Percentiles rank a stretch among this genome's conserved stretches.
Conservation (phyloP, 2,113 vertebrate species). For the Ictalurus punctatus region DNA sequence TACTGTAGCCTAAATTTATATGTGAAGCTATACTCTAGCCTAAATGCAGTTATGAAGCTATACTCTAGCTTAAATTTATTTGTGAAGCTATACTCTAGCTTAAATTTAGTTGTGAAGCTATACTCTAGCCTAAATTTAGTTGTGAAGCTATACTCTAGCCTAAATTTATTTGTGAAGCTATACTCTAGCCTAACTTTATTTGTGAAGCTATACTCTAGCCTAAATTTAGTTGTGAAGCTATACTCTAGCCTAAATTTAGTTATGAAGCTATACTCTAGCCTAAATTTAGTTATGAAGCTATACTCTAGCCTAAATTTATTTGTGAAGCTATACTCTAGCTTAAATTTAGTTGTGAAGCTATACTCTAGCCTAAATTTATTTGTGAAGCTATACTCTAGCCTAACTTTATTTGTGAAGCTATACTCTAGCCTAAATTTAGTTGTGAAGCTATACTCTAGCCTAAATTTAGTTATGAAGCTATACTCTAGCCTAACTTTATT, state of each 20-base stretch:
- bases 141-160: neutral
- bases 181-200: neutral
- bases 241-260: neutral
- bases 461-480: neutral
- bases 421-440: neutral
- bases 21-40: neutral
- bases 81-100: neutral
- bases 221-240: neutral
- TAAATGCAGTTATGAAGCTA: neutral
- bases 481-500: neutral
- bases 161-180: neutral
- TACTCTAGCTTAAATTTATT: neutral
- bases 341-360: neutral
- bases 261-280: neutral
- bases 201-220: neutral
- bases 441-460: neutral
- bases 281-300: neutral
- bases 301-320: neutral
- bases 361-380: neutral
- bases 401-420: neutral
- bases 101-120: neutral
- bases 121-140: neutral
- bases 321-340: neutral
- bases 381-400: neutral
- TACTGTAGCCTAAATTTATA: neutral